phyloP scores from a whole-genome alignment of 2,113 vertebrate genomes.

The Litocranius walleri region DNA sequence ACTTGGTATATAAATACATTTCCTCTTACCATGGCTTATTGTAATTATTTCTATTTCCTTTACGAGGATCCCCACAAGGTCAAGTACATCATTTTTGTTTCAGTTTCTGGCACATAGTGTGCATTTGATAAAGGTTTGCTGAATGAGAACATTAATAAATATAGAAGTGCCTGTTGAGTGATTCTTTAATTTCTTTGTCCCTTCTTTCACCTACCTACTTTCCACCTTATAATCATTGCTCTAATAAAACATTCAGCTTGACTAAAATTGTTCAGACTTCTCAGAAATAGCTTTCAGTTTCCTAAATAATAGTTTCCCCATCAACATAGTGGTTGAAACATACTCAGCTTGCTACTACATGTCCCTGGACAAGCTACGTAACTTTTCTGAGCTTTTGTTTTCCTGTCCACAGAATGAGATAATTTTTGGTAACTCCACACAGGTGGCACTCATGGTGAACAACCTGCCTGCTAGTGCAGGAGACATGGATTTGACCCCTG shows the following conservation, averaged over 20 bases:
- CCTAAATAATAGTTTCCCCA: not conserved
- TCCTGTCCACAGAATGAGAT: not conserved
- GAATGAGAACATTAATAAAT: constrained; percentile 8
- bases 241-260: not conserved
- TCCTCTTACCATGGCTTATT: not conserved
- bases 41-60: constrained; percentile 23
- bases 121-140: constrained; percentile 13
- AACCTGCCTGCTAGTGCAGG: not conserved
- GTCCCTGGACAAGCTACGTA: not conserved
- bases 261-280: not conserved
- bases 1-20: not conserved
- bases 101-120: not conserved
- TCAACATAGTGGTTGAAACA: not conserved
- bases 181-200: not conserved
- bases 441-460: not conserved
- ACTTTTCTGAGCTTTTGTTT: not conserved
- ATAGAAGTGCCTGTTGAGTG: not conserved
- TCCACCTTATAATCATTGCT: not conserved
- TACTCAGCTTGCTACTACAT: not conserved
- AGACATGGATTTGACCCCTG: not conserved
- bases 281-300: not conserved
- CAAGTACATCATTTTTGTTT: constrained; percentile 23
- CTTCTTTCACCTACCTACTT: not conserved
- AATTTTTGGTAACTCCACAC: not conserved
- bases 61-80: not conserved